Evolutionary conservation across 1,140 invertebrate species (phyloP), one percentile per base, ranked within the genome.

Genomic region (Potamilus streckersoni): DNA sequence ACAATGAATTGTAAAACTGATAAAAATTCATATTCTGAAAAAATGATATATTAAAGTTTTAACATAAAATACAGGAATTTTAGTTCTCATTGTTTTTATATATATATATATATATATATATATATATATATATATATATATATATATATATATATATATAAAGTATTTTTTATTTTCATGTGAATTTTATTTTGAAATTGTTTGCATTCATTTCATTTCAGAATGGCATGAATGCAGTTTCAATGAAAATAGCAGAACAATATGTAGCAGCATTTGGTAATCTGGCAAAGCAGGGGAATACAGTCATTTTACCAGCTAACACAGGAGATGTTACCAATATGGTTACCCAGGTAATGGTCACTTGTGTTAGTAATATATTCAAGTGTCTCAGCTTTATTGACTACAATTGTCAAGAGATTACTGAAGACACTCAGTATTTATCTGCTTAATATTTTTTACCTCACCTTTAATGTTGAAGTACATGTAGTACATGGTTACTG

Each of bases 251-350:
- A 74, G 98, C 98, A 1, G 97, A 99, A 85, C 96, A 98, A 84
- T 99, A 99, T 88, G 95, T 99, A 60, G 89, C 92, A 49, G 97
- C 97, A 17, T 99, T 99, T 90, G 92, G 95, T 84, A 95, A 98
- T 84, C 88, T 99, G 69, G 98, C 98, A 0, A 95, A 96, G 89
- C 94, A 94, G 57, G 96, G 94, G 82, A 99, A 99, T 89, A 99
- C 98, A 0, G 89, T 99, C 31, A 96, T 99, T 79, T 88, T 99
- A 63, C 97, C 98, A 1, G 92, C 94, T 8, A 97, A 99, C 90
- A 93, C 94, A 15, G 94, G 94, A 14, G 96, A 99, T 91, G 93
- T 98, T 2, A 92, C 94, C 16, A 92, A 91, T 80, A 91, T 97
- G 85, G 96, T 98, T 58, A 92, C 94, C 58, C 96, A 97, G 93